A percentile compares a stretch with the other conserved stretches of the same genome.
Conservation (phyloP, 2,888 invertebrate genomes). For the Chrysina gloriosa region DNA sequence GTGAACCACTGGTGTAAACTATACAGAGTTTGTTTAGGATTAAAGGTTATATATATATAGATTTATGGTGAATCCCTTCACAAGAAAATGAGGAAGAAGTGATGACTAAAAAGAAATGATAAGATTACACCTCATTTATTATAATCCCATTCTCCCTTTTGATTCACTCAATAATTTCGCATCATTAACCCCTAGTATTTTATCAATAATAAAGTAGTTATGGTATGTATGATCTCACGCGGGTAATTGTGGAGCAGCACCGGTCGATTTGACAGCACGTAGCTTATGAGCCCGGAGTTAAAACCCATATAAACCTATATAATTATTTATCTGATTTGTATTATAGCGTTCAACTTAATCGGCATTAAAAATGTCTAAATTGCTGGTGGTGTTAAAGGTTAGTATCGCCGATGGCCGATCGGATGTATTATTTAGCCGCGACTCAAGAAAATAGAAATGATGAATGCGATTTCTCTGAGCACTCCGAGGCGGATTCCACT, state of each 20-base stretch:
- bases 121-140: too few species aligned
- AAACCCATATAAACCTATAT: not conserved
- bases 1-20: too few species aligned
- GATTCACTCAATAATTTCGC: too few species aligned
- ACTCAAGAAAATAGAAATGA: not conserved
- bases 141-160: too few species aligned
- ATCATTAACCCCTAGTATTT: too few species aligned
- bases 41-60: too few species aligned
- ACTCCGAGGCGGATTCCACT: not conserved
- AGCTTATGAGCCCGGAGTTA: constrained; percentile 1
- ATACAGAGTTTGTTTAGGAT: too few species aligned
- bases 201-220: not conserved
- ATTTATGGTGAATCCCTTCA: too few species aligned
- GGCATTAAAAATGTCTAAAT: not conserved
- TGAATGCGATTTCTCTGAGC: not conserved
- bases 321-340: not conserved
- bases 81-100: too few species aligned
- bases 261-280: not conserved
- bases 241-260: not conserved
- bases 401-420: not conserved
- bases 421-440: not conserved
- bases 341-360: not conserved
- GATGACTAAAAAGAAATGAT: too few species aligned
- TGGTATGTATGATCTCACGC: not conserved
- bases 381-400: not conserved